Base-by-base conservation (phyloP, 2,797 vertebrate genomes). In the Euphonia xanthogaster region DNA sequence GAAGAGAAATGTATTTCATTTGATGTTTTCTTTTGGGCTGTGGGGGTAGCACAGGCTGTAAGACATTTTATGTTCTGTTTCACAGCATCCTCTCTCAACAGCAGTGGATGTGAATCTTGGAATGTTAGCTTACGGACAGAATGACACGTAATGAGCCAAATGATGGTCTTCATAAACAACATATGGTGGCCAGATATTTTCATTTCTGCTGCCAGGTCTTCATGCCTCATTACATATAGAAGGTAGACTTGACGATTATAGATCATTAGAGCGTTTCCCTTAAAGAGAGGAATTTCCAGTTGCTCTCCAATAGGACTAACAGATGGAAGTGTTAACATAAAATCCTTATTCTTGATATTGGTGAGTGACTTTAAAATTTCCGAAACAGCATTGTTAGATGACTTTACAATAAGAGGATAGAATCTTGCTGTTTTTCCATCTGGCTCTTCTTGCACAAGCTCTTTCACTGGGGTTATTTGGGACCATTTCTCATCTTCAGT, bases 351-450 rank as follows among this genome's bases (percentile, higher is more conserved):
- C 33, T 86, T 80, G 18, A 5, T 61, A 72, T 15, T 44, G 28
- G 9, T 19, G 35, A 96, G 62, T 31, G 92, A 94, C 35, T 39
- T 88, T 28, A 96, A 80, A 81, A 96, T 65, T 77, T 48, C 54
- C 54, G 95, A 88, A 94, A 90, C 82, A 40, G 40, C 18, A 18
- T 13, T 39, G 35, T 90, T 94, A 30, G 20, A 84, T 68, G 93
- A 96, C 47, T 96, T 96, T 50, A 96, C 16, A 93, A 51, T 37
- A 88, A 95, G 83, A 86, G 45, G 9, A 68, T 54, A 71, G 20
- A 63, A 47, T 61, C 31, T 77, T 74, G 14, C 8, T 71, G 14
- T 50, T 42, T 68, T 92, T 80, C 27, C 50, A n/a, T 37, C 28
- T 47, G 25, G 10, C 15, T 94, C 14, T 50, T 71, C 72, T 58